Percentiles rank a stretch among this genome's conserved stretches.
These are phyloP conservation scores for Euplagia quadripunctaria DNA, from an alignment of 2,888 invertebrate genomes.

Conservation along the genomic window DNA sequence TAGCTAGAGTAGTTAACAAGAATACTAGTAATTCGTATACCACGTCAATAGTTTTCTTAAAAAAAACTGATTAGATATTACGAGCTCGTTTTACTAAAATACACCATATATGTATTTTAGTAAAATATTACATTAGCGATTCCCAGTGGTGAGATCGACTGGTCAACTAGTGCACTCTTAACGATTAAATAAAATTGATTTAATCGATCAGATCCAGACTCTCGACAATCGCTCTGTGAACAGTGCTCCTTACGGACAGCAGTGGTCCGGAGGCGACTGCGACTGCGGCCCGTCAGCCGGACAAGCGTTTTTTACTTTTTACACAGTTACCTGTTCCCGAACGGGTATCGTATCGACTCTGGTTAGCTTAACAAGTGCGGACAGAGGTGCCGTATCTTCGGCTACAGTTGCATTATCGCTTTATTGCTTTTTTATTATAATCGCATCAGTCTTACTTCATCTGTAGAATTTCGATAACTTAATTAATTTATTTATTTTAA, in stretches of 20 bases:
- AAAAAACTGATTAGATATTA: no score
- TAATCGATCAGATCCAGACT: constrained; percentile 6
- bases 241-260: constrained; percentile 54
- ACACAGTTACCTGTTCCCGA: constrained; percentile 83
- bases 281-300: constrained; percentile 70
- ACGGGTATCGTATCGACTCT: constrained; percentile 77
- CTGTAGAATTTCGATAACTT: neutral
- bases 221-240: constrained; percentile 43
- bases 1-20: no score
- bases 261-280: constrained; percentile 58
- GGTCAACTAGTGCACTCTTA: neutral
- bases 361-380: constrained; percentile 84
- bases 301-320: constrained; percentile 76
- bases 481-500: neutral
- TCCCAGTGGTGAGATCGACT: neutral
- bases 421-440: constrained; percentile 10
- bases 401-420: constrained; percentile 22
- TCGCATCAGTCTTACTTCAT: neutral
- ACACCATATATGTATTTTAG: no score
- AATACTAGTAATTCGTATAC: no score
- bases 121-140: neutral
- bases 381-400: constrained; percentile 75
- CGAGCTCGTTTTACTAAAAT: no score
- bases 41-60: no score
- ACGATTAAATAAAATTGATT: constrained; percentile 2